phyloP scores from a whole-genome alignment of 1,140 invertebrate species.

The Neuroterus valhalla region DNA sequence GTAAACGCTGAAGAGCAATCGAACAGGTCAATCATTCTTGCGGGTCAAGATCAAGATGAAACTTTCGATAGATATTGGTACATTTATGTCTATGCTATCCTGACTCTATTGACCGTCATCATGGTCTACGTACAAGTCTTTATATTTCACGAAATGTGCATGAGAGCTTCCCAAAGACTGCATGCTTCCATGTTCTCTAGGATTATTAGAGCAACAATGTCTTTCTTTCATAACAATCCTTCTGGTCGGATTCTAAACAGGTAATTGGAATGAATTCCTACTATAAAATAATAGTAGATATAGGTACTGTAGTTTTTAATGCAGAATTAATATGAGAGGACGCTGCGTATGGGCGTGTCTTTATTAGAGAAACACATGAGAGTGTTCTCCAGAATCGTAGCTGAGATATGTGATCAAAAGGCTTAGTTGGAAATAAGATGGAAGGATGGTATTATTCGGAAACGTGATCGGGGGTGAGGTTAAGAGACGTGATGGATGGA shows the following conservation, averaged over 20 bases:
- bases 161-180: conserved; percentile 83
- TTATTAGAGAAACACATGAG: no score
- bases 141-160: conserved; percentile 82
- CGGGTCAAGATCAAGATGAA: not conserved
- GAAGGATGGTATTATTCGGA: no score
- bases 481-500: no score
- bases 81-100: conserved; percentile 70
- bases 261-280: conserved; percentile 14
- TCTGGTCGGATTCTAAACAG: conserved; percentile 85
- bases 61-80: conserved; percentile 32
- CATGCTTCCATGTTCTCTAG: conserved; percentile 89
- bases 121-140: conserved; percentile 77
- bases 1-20: conserved; percentile 54
- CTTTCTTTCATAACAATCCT: conserved; percentile 89
- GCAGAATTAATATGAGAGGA: no score
- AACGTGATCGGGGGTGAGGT: no score
- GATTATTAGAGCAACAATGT: conserved; percentile 77
- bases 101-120: conserved; percentile 78
- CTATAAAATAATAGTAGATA: no score
- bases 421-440: no score
- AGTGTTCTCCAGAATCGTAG: no score
- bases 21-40: not conserved
- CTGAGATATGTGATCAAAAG: no score
- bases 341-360: no score
- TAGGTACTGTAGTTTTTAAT: no score